Evolutionary conservation across 2,113 vertebrate species (phyloP), one percentile per base, ranked within the genome.

Genomic region (Callipepla squamata): DNA sequence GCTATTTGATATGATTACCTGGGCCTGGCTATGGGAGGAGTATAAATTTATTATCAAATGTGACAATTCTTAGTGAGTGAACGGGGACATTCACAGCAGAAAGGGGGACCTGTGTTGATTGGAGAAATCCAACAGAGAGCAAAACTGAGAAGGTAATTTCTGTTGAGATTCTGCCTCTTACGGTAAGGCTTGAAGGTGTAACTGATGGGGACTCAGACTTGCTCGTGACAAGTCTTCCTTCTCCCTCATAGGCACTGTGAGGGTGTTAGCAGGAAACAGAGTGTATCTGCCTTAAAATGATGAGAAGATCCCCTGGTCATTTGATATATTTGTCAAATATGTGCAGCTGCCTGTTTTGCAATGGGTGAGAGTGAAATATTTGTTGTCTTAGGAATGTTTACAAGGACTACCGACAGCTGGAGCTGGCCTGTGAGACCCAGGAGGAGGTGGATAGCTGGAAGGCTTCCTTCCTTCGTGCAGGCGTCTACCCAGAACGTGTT

Each of bases 361-460:
- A 3, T 67, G 16, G 40, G 47, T 47, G 51, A 57, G 23, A 22
- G 62, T 67, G 23, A 88, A 72, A 59, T 45, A 5, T 47, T 75
- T 85, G 32, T 95, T 51, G 79, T 62, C 42, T 74, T 96, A 99
- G 99, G 96, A 99, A 99, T 36, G 99, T 99, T 95, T 99, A 99
- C 94, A 99, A 99, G 97, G 99, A 99, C 95, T 99, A 99, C 92
- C 97, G 99, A 92, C 99, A 99, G 97, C 98, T 99, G 97, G 99
- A 99, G 96, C 94, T 99, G 97, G 99, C 99, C 78, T 99, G 99
- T n/a, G 99, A 99, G 98, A 99, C 98, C n/a, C 99, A 99, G 97
- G 99, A 99, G 90, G 99, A 99, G 40, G 97, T 99, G 23, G 99
- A 99, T 30, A 99, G 99, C 53, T 99, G 99, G 99, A 99, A 99